These are phyloP conservation scores for Salarias fasciatus DNA, from an alignment of 2,797 vertebrate genomes.

Conservation along the genomic window DNA sequence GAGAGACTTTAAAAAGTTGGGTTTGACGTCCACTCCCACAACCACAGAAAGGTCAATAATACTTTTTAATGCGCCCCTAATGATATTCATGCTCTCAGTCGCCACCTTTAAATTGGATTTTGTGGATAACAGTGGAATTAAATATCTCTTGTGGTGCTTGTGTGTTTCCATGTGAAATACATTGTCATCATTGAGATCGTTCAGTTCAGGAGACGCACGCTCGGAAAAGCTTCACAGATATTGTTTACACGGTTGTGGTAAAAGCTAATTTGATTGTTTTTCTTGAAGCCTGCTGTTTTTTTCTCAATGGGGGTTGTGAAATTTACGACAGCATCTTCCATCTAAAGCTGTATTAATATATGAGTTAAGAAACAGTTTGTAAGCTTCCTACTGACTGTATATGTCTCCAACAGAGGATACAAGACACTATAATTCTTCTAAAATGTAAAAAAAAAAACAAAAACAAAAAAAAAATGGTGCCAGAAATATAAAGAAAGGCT, in stretches of 20 bases:
- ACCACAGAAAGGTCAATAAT: constrained; percentile 82
- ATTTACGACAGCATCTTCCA: neutral
- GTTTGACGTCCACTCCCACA: constrained; percentile 66
- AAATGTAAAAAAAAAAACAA: too few species aligned
- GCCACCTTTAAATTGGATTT: constrained; percentile 64
- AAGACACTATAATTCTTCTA: too few species aligned
- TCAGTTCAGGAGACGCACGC: constrained; percentile 1
- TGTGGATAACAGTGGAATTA: constrained; percentile 46
- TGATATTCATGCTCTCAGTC: constrained; percentile 67
- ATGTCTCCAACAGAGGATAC: too few species aligned
- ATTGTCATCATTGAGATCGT: constrained; percentile 14
- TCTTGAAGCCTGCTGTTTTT: neutral
- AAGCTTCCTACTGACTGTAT: too few species aligned
- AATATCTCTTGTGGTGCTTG: constrained; percentile 24
- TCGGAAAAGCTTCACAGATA: neutral
- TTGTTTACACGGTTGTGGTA: neutral
- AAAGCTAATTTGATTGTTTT: constrained; percentile 1
- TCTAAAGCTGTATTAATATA: too few species aligned
- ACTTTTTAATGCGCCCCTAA: constrained; percentile 80
- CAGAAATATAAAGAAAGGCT: too few species aligned
- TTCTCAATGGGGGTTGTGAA: neutral
- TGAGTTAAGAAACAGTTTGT: too few species aligned
- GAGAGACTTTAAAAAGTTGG: constrained; percentile 70
- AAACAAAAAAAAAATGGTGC: too few species aligned
- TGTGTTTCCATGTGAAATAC: constrained; percentile 3